Evolutionary conservation across 1,140 invertebrate species (phyloP), one percentile per base, ranked within the genome.

Genomic region (Drosophila saltans): DNA sequence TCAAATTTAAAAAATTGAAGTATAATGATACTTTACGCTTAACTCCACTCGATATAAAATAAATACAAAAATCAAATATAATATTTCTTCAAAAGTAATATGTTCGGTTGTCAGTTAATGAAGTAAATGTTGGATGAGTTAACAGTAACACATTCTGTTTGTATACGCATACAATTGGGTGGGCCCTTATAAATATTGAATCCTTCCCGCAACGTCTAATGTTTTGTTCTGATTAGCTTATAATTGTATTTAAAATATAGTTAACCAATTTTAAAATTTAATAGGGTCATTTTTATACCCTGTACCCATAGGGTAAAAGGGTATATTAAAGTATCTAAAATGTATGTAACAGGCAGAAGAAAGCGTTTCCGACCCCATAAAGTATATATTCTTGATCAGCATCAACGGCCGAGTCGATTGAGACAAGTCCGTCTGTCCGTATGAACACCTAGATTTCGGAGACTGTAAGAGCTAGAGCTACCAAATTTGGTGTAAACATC

Each of bases 81-180:
- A 56, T 61, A 55, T 40, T 63, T 24, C 43, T 65, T 66, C 41
- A 60, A 66, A 16, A 16, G 59, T 43, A 58, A 62, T 76, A 71
- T 80, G 65, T 79, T 78, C 61, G 74, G 69, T 65, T 85, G 88
- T 86, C 83, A 86, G 83, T 86, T 84, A 69, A 88, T 86, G 83
- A 86, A 88, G 68, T 83, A 66, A 74, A 83, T 88, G 73, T 80
- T 66, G 72, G 68, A 74, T 80, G 68, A 88, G 43, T 69, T 73
- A 64, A 76, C 65, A 76, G 62, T 63, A 78, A 81, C 66, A 70
- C 58, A 69, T 61, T 28, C 43, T 62, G 43, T 26, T 52, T 52
- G 45, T 52, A 66, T 69, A 66, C 70, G 66, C 41, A 66, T 64
- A 61, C 65, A 58, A 36, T 52, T 41, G 39, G 24, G 30, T 41